Evolutionary conservation across 2,888 invertebrate genomes (phyloP), one percentile per base, ranked within the genome.

Genomic region (Perizoma flavofasciatum): DNA sequence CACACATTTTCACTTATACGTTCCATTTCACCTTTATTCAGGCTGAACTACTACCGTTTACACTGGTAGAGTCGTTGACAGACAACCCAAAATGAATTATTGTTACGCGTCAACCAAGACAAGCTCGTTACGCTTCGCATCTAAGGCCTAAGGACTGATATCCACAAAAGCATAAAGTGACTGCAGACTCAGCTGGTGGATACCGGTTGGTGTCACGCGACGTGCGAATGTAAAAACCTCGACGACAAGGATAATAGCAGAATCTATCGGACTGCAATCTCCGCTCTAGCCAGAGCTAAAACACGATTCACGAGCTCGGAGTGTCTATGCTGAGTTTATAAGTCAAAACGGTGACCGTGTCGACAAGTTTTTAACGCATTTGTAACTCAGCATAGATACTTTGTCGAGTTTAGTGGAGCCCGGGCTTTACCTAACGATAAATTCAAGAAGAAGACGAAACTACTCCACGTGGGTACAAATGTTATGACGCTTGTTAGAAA

Each of bases 71-170:
- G 69, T 68, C 71, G 77, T 74, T 75, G 72, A 73, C 78, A 72
- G 69, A 63, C 67, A 54, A 63, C 60, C 65, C 61, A 60, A 65
- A 72, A 75, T 79, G 73, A 78, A 71, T 77, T 69, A 79, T 75
- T 73, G 73, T 77, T 70, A 70, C 72, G 69, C 73, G 65, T 71
- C 75, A 67, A 69, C 72, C 72, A 69, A 67, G 68, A 59, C 43
- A 59, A 63, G 65, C 73, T 73, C 75, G 71, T 72, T 75, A 77
- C 65, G 60, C 47, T 67, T 63, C 70, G 59, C 61, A 71, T 68
- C 68, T 66, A 49, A 41, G 32, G 8, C 57, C 35, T 55, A 45
- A 61, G 37, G 44, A 11, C 34, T 48, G 47, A 40, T 54, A 58
- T 51, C 58, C 61, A 58, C 61, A 40, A 37, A 35, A 63, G 60